Base-by-base conservation (phyloP, 1,140 invertebrate genomes). In the Diorhabda sublineata region DNA sequence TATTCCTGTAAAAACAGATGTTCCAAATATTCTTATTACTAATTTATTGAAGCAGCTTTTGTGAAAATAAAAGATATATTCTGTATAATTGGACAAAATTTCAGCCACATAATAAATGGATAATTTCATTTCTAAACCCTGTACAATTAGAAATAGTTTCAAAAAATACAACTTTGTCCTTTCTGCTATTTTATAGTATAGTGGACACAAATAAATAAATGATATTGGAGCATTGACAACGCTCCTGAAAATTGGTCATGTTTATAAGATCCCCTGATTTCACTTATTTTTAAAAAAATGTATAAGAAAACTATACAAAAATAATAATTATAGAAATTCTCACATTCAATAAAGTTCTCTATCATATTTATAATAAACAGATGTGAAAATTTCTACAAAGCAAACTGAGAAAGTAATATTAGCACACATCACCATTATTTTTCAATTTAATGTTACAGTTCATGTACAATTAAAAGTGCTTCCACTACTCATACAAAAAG, bases 221-320 rank as follows among this genome's bases (percentile, higher is more conserved):
- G 26, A 26, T 26, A 26, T 26, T 26, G 26, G 1, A 26, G 26
- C 26, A 26, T 26, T 26, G 26, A 26, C 26, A 26, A 26, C 26
- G 26, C 26, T 26, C 26, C 26, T 26, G 26, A 26, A 26, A 66
- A 26, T 44, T 45, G 65, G 52, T 43, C 45, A 63, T 63, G 8
- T 59, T 42, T 45, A 58, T 59, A 59, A 26, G 11, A 64, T 67
- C 65, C 65, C 65, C 65, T 60, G 61, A 56, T 58, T 67, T 67
- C 69, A 71, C 26, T 26, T 26, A 26, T 26, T 69, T 64, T 61
- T 73, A 70, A 70, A 73, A 71, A 73, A 70, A 69, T 71, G 67
- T 66, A 72, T 74, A 74, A 71, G 57, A 75, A 75, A 72, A 71
- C 73, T 75, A 73, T 75, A 75, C 73, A 75, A 73, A 74, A 71